phyloP scores from a whole-genome alignment of 2,113 vertebrate genomes.

The Cyprinus carpio region DNA sequence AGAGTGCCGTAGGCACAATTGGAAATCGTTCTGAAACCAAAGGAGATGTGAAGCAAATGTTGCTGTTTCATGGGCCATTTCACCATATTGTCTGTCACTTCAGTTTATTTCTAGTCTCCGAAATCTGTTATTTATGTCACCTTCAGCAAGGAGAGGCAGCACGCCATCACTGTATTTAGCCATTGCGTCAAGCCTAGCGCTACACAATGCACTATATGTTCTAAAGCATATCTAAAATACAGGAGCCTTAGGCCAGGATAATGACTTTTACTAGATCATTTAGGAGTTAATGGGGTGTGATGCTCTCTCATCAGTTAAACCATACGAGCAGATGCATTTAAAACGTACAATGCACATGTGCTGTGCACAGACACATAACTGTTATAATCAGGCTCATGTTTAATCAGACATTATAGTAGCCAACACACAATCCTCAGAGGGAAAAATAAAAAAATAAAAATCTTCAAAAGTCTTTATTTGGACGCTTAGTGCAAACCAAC shows the following conservation, averaged over 20 bases:
- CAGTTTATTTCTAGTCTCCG: constrained; percentile 29
- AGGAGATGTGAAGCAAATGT: constrained; percentile 35
- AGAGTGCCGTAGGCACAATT: constrained; percentile 23
- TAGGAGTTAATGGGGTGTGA: constrained; percentile 33
- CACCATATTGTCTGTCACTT: constrained; percentile 45
- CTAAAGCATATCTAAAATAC: neutral
- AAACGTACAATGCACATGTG: constrained; percentile 24
- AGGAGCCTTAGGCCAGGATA: constrained; percentile 23
- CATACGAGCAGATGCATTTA: neutral
- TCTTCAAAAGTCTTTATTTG: too few relatives aligned
- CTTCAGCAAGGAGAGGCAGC: constrained; percentile 17
- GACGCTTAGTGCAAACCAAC: too few relatives aligned
- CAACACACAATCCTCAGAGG: too few relatives aligned
- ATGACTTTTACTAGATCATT: constrained; percentile 42
- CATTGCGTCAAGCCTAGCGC: neutral
- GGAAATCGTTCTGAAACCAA: constrained; percentile 22
- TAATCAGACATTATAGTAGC: too few relatives aligned
- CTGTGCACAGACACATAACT: neutral
- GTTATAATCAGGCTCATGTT: neutral
- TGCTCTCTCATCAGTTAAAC: constrained; percentile 17
- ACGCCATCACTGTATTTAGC: neutral
- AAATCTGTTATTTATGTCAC: constrained; percentile 41
- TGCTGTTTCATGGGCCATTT: constrained; percentile 34
- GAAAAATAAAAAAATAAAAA: too few relatives aligned
- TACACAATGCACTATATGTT: constrained; percentile 5